Base-by-base conservation (phyloP, 2,888 invertebrate species). In the Agriotes lineatus region DNA sequence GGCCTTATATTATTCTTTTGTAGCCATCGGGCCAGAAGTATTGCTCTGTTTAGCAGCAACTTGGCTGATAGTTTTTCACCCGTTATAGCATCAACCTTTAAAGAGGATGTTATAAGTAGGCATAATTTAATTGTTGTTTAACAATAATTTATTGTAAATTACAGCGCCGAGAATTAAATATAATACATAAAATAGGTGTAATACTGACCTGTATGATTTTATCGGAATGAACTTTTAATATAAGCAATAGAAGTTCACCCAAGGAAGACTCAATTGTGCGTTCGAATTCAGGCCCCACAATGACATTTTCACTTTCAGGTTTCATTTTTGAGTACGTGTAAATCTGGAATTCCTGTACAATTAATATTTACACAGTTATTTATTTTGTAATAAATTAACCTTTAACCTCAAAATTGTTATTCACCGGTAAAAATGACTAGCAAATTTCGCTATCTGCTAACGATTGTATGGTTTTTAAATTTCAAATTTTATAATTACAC, bases 31-130 rank as follows among this genome's bases (percentile, higher is more conserved):
- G 90, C 89, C 18, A 91, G 76, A 76, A 86, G 86, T 0, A 87
- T 86, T 81, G 89, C 88, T 30, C 83, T 82, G 74, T 88, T 86
- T n/a, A 91, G 80, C 70, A 91, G 85, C 57, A 87, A 77, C 50
- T 78, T 82, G 71, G 86, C 91, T 10, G 88, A 87, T 35, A 87
- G 81, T 71, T 86, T 82, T 76, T 88, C 86, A 14, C 85, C 88
- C 1, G 90, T 89, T 67, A 88, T 85, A 10, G 86, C 88, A 82
- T 88, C 88, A 69, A 91, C 83, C 91, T 91, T 75, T 30, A 78
- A 77, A 65, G 70, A 50, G 62, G 54, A 18, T 48, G 16, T 45
- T 48, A 20, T 4, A 12, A 37, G 2, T 12, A n/a, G 5, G 6
- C 14, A 9, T n/a, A 33, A 33, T 33, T n/a, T 10, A 33, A 33